Evolutionary conservation across 2,888 invertebrate species (phyloP), one percentile per base, ranked within the genome.

Genomic region (Campoplex nolae): DNA sequence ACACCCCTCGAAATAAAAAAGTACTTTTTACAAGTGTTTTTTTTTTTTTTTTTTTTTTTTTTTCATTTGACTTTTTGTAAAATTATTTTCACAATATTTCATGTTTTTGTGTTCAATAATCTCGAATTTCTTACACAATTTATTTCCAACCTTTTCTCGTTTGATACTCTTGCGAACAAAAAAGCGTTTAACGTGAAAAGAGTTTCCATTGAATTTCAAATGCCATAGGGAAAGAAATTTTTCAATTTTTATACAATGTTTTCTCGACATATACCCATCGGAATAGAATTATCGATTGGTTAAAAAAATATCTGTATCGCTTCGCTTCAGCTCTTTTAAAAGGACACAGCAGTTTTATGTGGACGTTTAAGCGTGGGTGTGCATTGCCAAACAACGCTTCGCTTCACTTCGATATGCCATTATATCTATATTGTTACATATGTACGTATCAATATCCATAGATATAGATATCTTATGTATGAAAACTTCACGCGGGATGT

Each of bases 351-450:
- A 54, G 51, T 51, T 65, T 67, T 48, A 54, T 38, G 18, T 35
- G 28, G 62, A 23, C 45, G 42, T n/a, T 68, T 16, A 58, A 8
- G 68, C 83, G 83, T 83, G 79, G 79, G 83, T 68, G 75, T 68
- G 71, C 76, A 54, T 38, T 56, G 54, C 70, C 65, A 73, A 86
- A 84, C 73, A 62, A n/a, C 67, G 68, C n/a, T 62, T 62, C 23
- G 23, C 28, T 42, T 56, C 70, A 32, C 48, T n/a, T 54, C 78
- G 45, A 48, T 70, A 75, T 74, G 74, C 84, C 65, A 78, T 73
- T 74, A 54, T 78, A 16, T 28, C 48, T 42, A n/a, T 42, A 67
- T 8, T 51, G n/a, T 32, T 38, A 67, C 56, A 65, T 76, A 56
- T 32, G n/a, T 68, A 38, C 45, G 42, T 73, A 70, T 79, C 74